Conservation (phyloP, 2,797 vertebrate genomes). For the Molossus molossus region DNA sequence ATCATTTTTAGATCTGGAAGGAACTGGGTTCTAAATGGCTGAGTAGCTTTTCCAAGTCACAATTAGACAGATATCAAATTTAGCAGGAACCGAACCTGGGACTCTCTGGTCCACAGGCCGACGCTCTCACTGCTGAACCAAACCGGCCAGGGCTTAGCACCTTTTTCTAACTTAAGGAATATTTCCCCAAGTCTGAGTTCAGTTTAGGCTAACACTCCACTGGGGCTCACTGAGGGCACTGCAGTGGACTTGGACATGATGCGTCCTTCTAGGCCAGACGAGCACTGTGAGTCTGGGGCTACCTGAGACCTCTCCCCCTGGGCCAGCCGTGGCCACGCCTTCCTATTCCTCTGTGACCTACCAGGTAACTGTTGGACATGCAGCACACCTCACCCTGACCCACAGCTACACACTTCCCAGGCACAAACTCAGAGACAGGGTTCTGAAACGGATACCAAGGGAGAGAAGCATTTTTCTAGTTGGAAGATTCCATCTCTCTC, state of each 20-base stretch:
- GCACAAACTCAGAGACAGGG: background rate
- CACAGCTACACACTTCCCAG: background rate
- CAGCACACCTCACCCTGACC: background rate
- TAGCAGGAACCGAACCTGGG: too few relatives aligned
- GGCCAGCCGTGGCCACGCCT: background rate
- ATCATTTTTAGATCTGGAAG: slow-evolving; percentile 28
- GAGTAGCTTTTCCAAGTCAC: slow-evolving; percentile 11
- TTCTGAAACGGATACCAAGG: background rate
- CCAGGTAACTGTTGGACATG: background rate
- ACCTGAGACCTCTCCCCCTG: background rate
- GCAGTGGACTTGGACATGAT: background rate
- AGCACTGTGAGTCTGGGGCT: background rate
- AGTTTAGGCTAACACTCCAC: background rate
- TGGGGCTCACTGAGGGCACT: background rate
- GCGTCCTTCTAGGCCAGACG: fast-evolving
- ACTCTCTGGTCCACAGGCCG: too few relatives aligned
- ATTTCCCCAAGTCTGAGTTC: background rate
- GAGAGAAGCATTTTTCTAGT: background rate
- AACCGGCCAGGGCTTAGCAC: background rate
- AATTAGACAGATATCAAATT: slow-evolving; percentile 32
- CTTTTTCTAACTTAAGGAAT: background rate
- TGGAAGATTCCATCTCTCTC: background rate
- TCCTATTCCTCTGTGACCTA: background rate
- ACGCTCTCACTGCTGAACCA: too few relatives aligned
- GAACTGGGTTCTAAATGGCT: background rate